Conservation (phyloP, 2,888 invertebrate genomes). For the Panopea generosa region DNA sequence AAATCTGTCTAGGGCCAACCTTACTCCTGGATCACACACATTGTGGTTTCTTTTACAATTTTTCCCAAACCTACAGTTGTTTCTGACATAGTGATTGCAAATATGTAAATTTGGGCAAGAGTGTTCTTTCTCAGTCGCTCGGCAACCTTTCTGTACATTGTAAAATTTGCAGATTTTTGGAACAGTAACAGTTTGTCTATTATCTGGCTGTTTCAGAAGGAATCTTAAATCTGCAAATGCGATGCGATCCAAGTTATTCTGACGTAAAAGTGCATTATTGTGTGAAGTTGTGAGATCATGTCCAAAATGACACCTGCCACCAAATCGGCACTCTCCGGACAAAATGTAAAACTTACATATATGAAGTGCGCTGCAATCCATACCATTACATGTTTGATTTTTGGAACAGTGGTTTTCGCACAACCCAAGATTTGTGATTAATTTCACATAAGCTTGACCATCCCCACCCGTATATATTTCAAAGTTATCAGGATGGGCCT, state of each 20-base stretch:
- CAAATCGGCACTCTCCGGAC: constrained; percentile 61
- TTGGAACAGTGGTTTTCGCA: constrained; percentile 65
- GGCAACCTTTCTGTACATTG: constrained; percentile 62
- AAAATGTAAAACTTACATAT: constrained; percentile 67
- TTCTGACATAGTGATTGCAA: constrained; percentile 64
- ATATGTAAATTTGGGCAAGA: constrained; percentile 66
- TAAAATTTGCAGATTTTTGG: constrained; percentile 70
- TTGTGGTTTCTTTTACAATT: constrained; percentile 67
- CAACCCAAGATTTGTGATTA: constrained; percentile 49
- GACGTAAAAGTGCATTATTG: constrained; percentile 54
- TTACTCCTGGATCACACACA: constrained; percentile 41
- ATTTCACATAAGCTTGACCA: constrained; percentile 27
- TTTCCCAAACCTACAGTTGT: constrained; percentile 62
- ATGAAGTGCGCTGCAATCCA: constrained; percentile 62
- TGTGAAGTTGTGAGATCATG: constrained; percentile 68
- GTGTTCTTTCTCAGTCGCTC: constrained; percentile 31
- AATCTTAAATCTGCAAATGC: constrained; percentile 47
- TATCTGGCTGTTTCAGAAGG: constrained; percentile 51
- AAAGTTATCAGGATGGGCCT: constrained; percentile 36
- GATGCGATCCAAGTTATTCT: constrained; percentile 55
- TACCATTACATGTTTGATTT: constrained; percentile 52
- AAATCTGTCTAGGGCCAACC: constrained; percentile 52
- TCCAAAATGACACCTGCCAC: constrained; percentile 64
- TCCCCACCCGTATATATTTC: constrained; percentile 33
- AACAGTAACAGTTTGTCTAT: constrained; percentile 45